Base-by-base conservation (phyloP, 2,888 invertebrate species). In the Rotaria magnacalcarata region DNA sequence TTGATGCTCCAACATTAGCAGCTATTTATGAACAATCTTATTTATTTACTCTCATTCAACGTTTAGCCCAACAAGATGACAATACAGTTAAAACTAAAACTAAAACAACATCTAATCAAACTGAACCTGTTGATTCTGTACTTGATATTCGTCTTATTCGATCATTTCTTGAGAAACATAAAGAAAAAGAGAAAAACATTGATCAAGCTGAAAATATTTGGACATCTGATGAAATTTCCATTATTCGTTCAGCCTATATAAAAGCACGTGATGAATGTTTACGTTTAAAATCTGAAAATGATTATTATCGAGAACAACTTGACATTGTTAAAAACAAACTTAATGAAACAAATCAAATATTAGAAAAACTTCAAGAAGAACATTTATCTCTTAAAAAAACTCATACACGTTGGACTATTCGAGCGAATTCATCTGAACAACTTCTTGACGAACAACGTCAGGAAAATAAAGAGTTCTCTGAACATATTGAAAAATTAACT, bases 11-110 rank as follows among this genome's bases (percentile, higher is more conserved):
- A 47, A 80, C 80, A 47, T 47, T 80, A 47, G n/a, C 43, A 11
- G 47, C 24, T 14, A 80, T 80, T 43, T 80, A 80, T 80, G 80
- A 80, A 47, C 80, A 80, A 80, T 80, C 80, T 47, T 80, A 80
- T 80, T 47, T 80, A n/a, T 80, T 80, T 80, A 43, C 43, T 41
- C 21, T 80, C 7, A 80, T 80, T n/a, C 47, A 80, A 80, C 80
- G 80, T 43, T 80, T 80, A 80, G 80, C 47, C n/a, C 21, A 47
- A 47, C 80, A 80, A 47, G 47, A 80, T n/a, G 47, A 47, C 5
- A 47, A 80, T 14, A 21, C 47, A 80, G 34, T 1, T 4, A 67
- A 34, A 67, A 67, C 34, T 41, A 43, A 80, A 47, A 80, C 80
- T 47, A 80, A 47, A 80, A 80, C 80, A 43, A 47, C 47, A 80